These are phyloP conservation scores for Aphaenogaster rudis DNA, from an alignment of 1,140 invertebrate species.

Conservation along the genomic window DNA sequence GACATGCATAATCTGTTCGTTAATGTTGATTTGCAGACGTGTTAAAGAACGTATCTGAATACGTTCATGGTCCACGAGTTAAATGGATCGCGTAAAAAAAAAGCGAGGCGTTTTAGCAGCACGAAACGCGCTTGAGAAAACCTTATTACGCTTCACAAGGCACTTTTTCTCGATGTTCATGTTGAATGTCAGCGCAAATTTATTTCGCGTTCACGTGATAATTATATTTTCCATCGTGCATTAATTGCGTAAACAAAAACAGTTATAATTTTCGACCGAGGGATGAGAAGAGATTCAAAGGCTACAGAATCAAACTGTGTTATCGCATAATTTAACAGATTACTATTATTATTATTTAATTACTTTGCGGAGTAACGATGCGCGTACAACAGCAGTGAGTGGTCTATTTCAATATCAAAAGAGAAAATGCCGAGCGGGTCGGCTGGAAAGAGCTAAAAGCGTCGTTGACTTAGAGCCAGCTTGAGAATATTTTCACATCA, in stretches of 20 bases:
- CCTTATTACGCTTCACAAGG: background rate
- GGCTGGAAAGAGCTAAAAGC: constrained; percentile 69
- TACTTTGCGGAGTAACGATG: background rate
- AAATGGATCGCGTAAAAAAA: constrained; percentile 42
- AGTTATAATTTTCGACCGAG: background rate
- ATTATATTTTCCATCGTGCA: background rate
- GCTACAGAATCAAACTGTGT: background rate
- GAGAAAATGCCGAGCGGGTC: constrained; percentile 56
- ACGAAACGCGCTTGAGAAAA: constrained; percentile 16
- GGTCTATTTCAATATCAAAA: constrained; percentile 73
- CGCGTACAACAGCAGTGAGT: constrained; percentile 12
- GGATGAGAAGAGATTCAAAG: background rate
- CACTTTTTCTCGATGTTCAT: background rate
- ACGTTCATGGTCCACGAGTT: constrained; percentile 34
- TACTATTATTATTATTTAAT: constrained; percentile 31
- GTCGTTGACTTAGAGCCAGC: constrained; percentile 72
- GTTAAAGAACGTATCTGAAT: background rate
- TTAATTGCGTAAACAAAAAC: background rate
- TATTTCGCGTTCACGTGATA: background rate
- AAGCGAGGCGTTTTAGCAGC: background rate
- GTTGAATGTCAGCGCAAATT: background rate
- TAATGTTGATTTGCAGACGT: constrained; percentile 31
- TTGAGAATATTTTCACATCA: constrained; percentile 60
- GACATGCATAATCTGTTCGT: constrained; percentile 28
- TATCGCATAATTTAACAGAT: constrained; percentile 15